These are phyloP conservation scores for Phyllotreta striolata DNA, from an alignment of 2,888 invertebrate genomes.

Conservation along the genomic window DNA sequence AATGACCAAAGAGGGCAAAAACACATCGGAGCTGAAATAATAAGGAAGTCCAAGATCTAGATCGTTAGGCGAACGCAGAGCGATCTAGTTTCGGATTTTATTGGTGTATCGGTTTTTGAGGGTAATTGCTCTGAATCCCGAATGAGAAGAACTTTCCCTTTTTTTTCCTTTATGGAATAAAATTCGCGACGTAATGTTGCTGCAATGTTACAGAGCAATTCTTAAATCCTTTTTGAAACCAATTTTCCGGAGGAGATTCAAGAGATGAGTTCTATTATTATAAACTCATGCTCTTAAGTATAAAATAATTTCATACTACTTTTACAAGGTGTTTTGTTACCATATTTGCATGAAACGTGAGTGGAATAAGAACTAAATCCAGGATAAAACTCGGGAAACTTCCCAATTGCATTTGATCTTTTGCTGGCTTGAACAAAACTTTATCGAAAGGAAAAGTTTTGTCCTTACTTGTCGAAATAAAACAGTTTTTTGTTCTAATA, in stretches of 20 bases:
- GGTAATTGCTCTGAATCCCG: constrained; percentile 19
- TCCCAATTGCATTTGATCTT: too few species aligned
- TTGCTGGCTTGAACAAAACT: too few species aligned
- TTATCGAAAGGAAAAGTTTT: too few species aligned
- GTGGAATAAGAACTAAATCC: too few species aligned
- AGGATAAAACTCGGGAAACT: too few species aligned
- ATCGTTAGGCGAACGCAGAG: neutral
- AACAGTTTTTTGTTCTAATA: too few species aligned
- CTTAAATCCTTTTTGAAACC: neutral
- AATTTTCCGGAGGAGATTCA: too few species aligned
- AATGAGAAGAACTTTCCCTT: constrained; percentile 16
- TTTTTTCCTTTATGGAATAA: constrained; percentile 7
- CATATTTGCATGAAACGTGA: too few species aligned
- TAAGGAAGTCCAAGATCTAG: constrained; percentile 24
- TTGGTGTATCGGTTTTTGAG: constrained; percentile 14
- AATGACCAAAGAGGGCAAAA: constrained; percentile 24
- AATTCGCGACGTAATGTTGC: constrained; percentile 4
- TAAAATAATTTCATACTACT: neutral
- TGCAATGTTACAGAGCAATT: neutral
- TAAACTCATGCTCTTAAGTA: too few species aligned
- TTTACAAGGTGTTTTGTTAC: too few species aligned
- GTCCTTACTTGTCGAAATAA: too few species aligned
- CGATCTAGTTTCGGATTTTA: constrained; percentile 24
- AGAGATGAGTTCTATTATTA: too few species aligned
- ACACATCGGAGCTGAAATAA: constrained; percentile 21